Evolutionary conservation across 2,888 invertebrate species (phyloP).

Genomic region (Hypselothyrea guttata): DNA sequence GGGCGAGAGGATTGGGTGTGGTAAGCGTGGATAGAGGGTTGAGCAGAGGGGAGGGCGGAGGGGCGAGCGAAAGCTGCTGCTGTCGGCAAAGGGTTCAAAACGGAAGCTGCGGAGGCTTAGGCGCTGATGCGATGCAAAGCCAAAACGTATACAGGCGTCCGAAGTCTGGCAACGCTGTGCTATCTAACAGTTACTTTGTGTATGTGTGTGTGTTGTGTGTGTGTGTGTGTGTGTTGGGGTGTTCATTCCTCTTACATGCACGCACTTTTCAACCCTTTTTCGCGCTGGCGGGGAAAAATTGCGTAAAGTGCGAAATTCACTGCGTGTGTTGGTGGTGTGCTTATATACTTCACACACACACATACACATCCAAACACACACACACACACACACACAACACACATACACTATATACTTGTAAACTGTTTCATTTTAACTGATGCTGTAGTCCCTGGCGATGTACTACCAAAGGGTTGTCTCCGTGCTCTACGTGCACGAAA

Average conservation of each 20-base stretch:
- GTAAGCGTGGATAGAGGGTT: too few relatives aligned
- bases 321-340: slow-evolving; percentile 33
- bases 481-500: slow-evolving; percentile 25
- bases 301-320: slow-evolving; percentile 71
- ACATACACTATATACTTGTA: slow-evolving; percentile 57
- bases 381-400: slow-evolving; percentile 18
- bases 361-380: slow-evolving; percentile 12
- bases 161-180: slow-evolving; percentile 67
- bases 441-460: slow-evolving; percentile 33
- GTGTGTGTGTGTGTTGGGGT: slow-evolving; percentile 40
- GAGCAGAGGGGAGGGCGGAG: slow-evolving; percentile 3
- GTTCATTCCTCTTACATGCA: slow-evolving; percentile 41
- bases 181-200: slow-evolving; percentile 10
- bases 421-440: slow-evolving; percentile 65
- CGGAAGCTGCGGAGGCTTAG: slow-evolving; percentile 44
- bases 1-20: not conserved
- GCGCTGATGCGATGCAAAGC: slow-evolving; percentile 35
- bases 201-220: slow-evolving; percentile 15
- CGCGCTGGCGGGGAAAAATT: slow-evolving; percentile 71
- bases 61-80: not conserved
- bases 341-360: slow-evolving; percentile 35
- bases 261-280: slow-evolving; percentile 76
- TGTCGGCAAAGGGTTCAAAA: slow-evolving; percentile 39
- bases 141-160: slow-evolving; percentile 8
- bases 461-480: slow-evolving; percentile 63